These are phyloP conservation scores for Maylandia zebra DNA, from an alignment of 2,113 vertebrate genomes.

Conservation along the genomic window DNA sequence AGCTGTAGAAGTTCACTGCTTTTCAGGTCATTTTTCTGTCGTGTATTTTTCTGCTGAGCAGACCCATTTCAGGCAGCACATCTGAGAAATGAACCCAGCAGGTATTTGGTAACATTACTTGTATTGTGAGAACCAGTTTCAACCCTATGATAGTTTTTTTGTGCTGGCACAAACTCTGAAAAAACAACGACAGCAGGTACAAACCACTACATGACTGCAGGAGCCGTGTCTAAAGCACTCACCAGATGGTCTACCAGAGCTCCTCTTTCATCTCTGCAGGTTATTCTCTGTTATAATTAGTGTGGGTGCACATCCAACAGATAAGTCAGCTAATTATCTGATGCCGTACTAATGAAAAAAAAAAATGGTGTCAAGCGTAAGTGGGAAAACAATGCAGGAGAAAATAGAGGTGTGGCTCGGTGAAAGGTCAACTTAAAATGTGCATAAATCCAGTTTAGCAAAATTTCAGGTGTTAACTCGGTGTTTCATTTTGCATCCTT, in stretches of 20 bases:
- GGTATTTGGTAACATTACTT: neutral
- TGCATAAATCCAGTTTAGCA: neutral
- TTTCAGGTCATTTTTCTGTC: neutral
- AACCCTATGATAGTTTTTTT: neutral
- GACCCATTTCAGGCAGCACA: neutral
- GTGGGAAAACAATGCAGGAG: neutral
- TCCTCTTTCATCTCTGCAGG: conserved; percentile 23
- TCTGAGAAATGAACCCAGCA: neutral
- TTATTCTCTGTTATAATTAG: conserved; percentile 1
- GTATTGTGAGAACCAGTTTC: neutral
- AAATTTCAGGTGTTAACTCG: neutral
- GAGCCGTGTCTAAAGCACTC: neutral
- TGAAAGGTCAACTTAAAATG: neutral
- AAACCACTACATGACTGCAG: conserved; percentile 3
- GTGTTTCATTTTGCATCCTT: neutral
- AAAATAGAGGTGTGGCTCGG: neutral
- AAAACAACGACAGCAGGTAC: conserved; percentile 34
- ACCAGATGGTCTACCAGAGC: conserved; percentile 21
- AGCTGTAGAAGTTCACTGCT: neutral
- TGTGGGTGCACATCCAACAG: neutral
- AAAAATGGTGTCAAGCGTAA: neutral
- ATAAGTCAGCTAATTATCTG: neutral
- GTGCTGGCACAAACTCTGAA: conserved; percentile 10
- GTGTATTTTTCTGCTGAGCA: neutral
- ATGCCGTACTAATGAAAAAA: neutral